These are phyloP conservation scores for Autographa pulchrina DNA, from an alignment of 2,888 invertebrate genomes.

Conservation along the genomic window DNA sequence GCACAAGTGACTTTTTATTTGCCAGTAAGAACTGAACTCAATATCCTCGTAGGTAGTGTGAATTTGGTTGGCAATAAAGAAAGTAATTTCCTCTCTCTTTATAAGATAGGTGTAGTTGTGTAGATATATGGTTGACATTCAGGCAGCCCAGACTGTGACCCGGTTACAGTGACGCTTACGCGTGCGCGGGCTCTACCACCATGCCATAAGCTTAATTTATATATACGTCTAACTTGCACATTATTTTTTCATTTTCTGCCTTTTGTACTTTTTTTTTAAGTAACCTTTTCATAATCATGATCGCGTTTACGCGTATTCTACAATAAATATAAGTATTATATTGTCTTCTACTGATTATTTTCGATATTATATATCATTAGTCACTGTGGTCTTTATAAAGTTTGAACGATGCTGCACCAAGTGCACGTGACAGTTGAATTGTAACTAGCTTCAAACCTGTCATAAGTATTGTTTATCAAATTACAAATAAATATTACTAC, in stretches of 20 bases:
- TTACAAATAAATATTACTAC: not conserved
- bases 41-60: not conserved
- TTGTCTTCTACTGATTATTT: too few relatives aligned
- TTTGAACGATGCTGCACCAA: not conserved
- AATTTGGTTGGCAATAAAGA: not conserved
- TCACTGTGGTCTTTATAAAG: too few relatives aligned
- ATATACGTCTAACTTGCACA: not conserved
- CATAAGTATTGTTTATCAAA: not conserved
- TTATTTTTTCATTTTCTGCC: not conserved
- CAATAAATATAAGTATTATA: too few relatives aligned
- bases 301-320: too few relatives aligned
- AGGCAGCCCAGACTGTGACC: not conserved
- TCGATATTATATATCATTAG: too few relatives aligned
- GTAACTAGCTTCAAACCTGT: not conserved
- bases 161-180: conserved; percentile 3
- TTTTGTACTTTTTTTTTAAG: not conserved
- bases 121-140: conserved; percentile 3
- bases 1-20: not conserved
- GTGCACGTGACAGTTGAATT: not conserved
- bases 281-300: too few relatives aligned
- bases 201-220: not conserved
- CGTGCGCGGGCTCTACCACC: conserved; percentile 6
- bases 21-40: not conserved
- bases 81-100: not conserved
- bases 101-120: not conserved